phyloP scores from a whole-genome alignment of 2,888 invertebrate species.

The Trichogramma evanescens region DNA sequence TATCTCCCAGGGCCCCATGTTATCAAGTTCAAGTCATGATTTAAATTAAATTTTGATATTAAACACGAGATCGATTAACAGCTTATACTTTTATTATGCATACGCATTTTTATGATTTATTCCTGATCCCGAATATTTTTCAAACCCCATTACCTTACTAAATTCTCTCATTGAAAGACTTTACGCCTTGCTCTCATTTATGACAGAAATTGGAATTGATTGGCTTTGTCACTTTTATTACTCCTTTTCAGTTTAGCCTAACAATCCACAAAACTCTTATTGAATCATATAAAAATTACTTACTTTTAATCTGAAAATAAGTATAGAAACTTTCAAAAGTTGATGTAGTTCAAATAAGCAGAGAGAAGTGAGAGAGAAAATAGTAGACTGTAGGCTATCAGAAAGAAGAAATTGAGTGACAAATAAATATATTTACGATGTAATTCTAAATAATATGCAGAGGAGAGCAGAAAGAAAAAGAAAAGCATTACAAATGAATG shows the following conservation, averaged over 20 bases:
- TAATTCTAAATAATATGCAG: slow-evolving; percentile 16
- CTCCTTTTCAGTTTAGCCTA: slow-evolving; percentile 15
- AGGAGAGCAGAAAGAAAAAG: slow-evolving; percentile 21
- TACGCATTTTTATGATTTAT: neutral
- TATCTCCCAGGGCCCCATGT: slow-evolving; percentile 46
- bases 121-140: too few relatives aligned
- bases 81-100: slow-evolving; percentile 1
- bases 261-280: slow-evolving; percentile 7
- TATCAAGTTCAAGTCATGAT: slow-evolving; percentile 43
- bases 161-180: slow-evolving; percentile 4
- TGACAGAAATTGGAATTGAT: neutral
- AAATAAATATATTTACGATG: slow-evolving; percentile 13
- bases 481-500: slow-evolving; percentile 18
- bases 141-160: neutral
- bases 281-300: neutral
- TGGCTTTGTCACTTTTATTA: slow-evolving; percentile 15
- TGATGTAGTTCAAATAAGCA: slow-evolving; percentile 11
- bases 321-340: slow-evolving; percentile 15
- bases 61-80: neutral
- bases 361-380: slow-evolving; percentile 19
- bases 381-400: slow-evolving; percentile 18
- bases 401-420: slow-evolving; percentile 22
- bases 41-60: slow-evolving; percentile 19
- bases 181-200: slow-evolving; percentile 8
- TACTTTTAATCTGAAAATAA: slow-evolving; percentile 11